Evolutionary conservation across 2,113 vertebrate genomes (phyloP).

Genomic region (Ursus arctos): DNA sequence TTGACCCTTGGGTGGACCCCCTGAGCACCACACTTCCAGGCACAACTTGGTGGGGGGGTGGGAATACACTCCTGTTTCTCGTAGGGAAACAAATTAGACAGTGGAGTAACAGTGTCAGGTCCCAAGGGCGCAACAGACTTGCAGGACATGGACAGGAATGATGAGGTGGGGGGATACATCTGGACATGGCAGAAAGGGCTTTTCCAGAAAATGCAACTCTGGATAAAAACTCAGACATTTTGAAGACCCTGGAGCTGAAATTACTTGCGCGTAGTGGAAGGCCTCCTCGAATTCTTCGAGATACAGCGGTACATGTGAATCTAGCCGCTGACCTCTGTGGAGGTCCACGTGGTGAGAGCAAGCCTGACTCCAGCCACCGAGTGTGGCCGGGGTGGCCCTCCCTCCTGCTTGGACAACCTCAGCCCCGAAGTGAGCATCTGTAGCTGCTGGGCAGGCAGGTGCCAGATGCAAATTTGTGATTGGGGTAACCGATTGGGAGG

Average conservation of each 20-base stretch:
- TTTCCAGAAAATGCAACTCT: not conserved
- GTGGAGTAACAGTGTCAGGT: not conserved
- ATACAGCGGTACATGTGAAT: accelerated
- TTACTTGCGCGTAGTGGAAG: not conserved
- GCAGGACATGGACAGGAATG: no score
- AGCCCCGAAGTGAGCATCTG: no score
- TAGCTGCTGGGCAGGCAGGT: not conserved
- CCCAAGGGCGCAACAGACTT: not conserved
- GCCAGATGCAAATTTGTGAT: not conserved
- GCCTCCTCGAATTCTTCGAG: not conserved
- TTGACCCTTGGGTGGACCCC: not conserved
- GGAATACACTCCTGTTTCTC: not conserved
- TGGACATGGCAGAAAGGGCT: not conserved
- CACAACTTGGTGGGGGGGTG: not conserved
- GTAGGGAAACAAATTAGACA: not conserved
- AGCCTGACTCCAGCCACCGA: no score
- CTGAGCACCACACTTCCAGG: not conserved
- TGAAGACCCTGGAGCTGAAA: not conserved
- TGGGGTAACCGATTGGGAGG: not conserved
- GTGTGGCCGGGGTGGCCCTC: accelerated
- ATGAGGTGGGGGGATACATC: not conserved
- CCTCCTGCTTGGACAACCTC: not conserved
- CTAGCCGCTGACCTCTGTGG: not conserved
- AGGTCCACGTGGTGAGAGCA: accelerated
- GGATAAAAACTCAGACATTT: not conserved